Base-by-base conservation (phyloP, 1,140 invertebrate genomes). In the Apolygus lucorum region DNA sequence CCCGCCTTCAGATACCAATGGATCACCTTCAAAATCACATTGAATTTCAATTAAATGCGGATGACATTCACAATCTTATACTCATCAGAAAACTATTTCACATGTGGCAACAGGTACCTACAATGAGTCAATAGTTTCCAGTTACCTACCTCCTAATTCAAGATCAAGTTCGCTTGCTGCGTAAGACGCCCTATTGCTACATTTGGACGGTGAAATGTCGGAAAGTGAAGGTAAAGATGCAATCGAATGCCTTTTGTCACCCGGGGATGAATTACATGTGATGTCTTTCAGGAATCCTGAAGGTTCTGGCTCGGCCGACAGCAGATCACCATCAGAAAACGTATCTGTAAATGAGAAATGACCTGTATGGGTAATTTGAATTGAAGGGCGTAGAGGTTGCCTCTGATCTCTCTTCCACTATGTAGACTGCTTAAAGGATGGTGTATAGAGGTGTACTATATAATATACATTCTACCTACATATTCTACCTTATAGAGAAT, bases 221-320 rank as follows among this genome's bases (percentile, higher is more conserved):
- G 63, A 66, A 17, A 67, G 17, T 25, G 34, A 29, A 22, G 69
- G 64, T 2, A 73, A 26, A 27, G 72, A 73, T 21, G 72, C 65
- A 8, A 73, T 26, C 4, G 72, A 73, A 22, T 34, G 29, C 25
- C 72, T 52, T 54, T 73, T 73, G 26, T 70, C 71, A 34, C 66
- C 29, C 22, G 67, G 68, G 11, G 71, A 70, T 8, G 71, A 72
- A 24, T 21, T 62, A 2, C 42, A 27, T 1, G 68, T 70, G 11
- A 67, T 52, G 29, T 70, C 68, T 24, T 64, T 26, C 21, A 28
- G 21, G 54, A 72, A 72, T 8, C 52, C 64, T 0, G 52, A 49
- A 4, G 72, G 72, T 25, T 73, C 72, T 28, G 70, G 66, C 52
- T 73, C 72, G 14, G 68, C 42, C 2, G 68, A 68, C 21, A 73